Percentiles rank a stretch among this genome's conserved stretches.
These are phyloP conservation scores for Dolichoris vasculosae DNA, from an alignment of 1,140 invertebrate genomes.

Conservation along the genomic window DNA sequence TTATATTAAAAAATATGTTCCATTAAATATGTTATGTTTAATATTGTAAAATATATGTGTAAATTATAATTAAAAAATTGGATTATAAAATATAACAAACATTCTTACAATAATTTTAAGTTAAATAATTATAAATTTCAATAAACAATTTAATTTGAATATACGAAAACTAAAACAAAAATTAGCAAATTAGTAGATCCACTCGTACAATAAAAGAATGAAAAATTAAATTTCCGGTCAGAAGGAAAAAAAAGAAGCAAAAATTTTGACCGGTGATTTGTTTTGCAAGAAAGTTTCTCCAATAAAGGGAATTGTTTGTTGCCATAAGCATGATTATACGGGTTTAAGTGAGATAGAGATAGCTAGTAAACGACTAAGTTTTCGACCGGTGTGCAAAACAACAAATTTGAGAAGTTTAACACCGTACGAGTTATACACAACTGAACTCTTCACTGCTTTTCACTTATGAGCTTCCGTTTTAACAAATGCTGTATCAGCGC, in stretches of 20 bases:
- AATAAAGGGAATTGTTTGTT: neutral
- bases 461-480: neutral
- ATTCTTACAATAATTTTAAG: no score
- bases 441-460: neutral
- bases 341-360: neutral
- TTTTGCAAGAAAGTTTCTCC: neutral
- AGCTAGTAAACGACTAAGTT: neutral
- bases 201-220: neutral
- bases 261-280: neutral
- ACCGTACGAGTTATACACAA: neutral
- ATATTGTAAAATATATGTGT: no score
- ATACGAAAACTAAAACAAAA: neutral
- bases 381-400: neutral
- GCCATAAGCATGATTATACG: neutral
- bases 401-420: neutral
- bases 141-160: no score
- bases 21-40: no score
- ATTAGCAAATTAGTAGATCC: neutral
- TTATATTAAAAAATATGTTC: no score
- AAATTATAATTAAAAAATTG: no score
- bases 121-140: no score
- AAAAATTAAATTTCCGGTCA: neutral
- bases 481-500: neutral
- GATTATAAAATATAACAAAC: no score
- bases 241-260: neutral